Conservation (phyloP, 2,797 vertebrate genomes). For the Notoglanidium macrostoma region DNA sequence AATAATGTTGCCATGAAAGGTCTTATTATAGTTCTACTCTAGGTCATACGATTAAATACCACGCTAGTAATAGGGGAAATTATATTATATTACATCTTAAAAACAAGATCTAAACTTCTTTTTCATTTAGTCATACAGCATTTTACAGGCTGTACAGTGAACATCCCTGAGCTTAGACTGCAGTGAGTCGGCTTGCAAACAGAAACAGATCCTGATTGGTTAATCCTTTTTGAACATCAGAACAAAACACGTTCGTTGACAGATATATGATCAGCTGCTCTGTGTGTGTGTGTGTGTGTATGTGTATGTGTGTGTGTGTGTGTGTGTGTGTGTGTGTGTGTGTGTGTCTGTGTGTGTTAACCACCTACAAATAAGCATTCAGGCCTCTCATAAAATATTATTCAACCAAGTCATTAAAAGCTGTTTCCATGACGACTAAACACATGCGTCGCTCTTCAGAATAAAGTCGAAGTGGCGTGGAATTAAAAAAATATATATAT, state of each 20-base stretch:
- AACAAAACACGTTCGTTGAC: not conserved
- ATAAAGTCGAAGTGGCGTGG: not conserved
- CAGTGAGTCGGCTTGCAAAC: not conserved
- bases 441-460: not conserved
- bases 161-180: not conserved
- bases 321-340: not conserved
- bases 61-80: not conserved
- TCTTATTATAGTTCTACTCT: not conserved
- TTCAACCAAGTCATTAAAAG: not conserved
- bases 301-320: no score
- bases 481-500: not conserved
- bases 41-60: not conserved
- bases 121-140: no score
- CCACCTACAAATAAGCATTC: not conserved
- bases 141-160: no score
- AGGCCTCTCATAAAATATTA: not conserved
- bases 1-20: no score
- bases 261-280: not conserved
- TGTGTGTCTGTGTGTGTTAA: not conserved
- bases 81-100: not conserved
- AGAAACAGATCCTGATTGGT: no score
- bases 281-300: not conserved
- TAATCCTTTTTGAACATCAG: no score
- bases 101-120: not conserved
- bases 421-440: not conserved